A percentile compares a stretch with the other conserved stretches of the same genome.
These are phyloP conservation scores for Vulpes lagopus DNA, from an alignment of 2,113 vertebrate species.

Conservation along the genomic window DNA sequence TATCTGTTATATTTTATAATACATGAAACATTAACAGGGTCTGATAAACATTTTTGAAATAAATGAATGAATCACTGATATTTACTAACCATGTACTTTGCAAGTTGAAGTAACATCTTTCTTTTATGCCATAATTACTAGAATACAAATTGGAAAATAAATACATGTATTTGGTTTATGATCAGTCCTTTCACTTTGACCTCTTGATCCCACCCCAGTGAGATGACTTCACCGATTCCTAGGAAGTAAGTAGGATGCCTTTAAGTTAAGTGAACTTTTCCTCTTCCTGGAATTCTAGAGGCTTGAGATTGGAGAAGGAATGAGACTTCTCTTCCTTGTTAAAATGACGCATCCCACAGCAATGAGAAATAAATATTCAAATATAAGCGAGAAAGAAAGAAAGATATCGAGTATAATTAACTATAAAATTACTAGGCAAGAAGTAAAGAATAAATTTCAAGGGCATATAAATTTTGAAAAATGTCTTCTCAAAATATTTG, in stretches of 20 bases:
- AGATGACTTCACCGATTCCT: not conserved
- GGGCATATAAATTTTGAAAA: not conserved
- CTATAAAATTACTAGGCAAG: not conserved
- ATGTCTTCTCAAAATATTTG: not conserved
- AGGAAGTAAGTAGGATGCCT: not conserved
- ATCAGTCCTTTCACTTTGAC: not conserved
- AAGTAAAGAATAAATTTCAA: not conserved
- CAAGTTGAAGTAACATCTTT: not conserved
- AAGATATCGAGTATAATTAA: not conserved
- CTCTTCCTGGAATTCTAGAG: not conserved
- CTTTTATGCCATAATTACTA: not conserved
- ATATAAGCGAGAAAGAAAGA: not conserved
- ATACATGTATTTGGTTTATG: not conserved
- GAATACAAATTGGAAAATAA: not conserved
- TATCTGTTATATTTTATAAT: not conserved
- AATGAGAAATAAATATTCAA: constrained; percentile 9
- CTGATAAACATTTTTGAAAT: not conserved
- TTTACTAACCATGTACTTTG: not conserved
- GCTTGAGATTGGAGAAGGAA: not conserved
- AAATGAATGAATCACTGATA: not conserved
- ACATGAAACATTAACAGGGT: not conserved
- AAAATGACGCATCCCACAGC: not conserved
- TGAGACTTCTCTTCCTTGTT: not conserved
- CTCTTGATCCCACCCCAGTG: not conserved
- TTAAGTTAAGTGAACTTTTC: not conserved